phyloP scores from a whole-genome alignment of 2,113 vertebrate genomes.

The Dolichotis patagonum region DNA sequence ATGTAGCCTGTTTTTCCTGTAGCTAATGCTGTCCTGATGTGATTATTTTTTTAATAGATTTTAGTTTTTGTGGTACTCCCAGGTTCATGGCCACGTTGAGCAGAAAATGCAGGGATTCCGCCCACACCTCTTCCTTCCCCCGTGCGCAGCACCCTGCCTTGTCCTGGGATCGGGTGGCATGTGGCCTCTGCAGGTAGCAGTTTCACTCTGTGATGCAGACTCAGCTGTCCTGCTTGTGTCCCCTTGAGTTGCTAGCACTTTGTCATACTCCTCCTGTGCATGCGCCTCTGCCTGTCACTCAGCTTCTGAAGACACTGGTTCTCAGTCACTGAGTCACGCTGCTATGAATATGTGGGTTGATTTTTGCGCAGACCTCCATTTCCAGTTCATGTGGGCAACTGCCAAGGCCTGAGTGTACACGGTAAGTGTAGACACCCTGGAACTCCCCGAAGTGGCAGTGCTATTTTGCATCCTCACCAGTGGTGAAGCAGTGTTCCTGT shows the following conservation, averaged over 20 bases:
- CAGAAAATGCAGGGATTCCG: background rate
- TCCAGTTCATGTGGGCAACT: background rate
- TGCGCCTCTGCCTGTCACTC: background rate
- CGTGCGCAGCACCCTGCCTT: rapidly evolving
- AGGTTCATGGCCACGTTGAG: background rate
- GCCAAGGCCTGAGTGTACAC: background rate
- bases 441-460: background rate
- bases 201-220: background rate
- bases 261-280: background rate
- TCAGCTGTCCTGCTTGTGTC: background rate
- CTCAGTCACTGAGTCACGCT: background rate
- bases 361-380: background rate
- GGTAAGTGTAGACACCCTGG: background rate
- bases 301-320: background rate
- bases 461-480: background rate
- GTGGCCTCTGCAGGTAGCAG: background rate
- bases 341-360: background rate
- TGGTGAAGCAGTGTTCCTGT: background rate
- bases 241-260: background rate
- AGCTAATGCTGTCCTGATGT: background rate
- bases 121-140: background rate
- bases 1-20: background rate
- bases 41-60: background rate
- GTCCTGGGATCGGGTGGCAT: background rate
- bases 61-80: background rate